Conservation (phyloP, 2,888 invertebrate species). For the Dynastes maya region DNA sequence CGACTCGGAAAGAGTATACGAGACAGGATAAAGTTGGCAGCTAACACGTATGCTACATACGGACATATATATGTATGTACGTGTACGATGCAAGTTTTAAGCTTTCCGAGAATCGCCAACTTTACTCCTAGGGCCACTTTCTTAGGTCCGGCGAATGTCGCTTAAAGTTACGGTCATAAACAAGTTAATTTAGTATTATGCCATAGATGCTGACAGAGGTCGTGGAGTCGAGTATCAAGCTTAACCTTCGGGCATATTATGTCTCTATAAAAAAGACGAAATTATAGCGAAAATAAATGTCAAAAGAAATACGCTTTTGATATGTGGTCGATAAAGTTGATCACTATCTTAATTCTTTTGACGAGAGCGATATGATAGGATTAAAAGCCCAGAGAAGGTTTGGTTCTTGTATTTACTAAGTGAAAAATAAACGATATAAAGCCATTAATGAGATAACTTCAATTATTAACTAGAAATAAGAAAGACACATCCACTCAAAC, state of each 20-base stretch:
- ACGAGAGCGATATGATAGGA: too few relatives aligned
- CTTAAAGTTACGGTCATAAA: constrained; percentile 43
- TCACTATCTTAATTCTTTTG: too few relatives aligned
- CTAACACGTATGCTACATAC: background rate
- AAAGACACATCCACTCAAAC: too few relatives aligned
- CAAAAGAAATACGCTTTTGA: constrained; percentile 41
- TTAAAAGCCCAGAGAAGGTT: too few relatives aligned
- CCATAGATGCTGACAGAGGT: background rate
- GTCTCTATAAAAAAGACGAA: constrained; percentile 43
- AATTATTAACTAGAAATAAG: too few relatives aligned
- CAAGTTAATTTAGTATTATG: constrained; percentile 49
- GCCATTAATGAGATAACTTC: too few relatives aligned
- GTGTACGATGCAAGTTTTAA: constrained; percentile 14
- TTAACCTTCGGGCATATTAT: constrained; percentile 10
- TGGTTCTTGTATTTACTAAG: too few relatives aligned
- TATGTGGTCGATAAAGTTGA: constrained; percentile 22
- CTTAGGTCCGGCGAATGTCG: background rate
- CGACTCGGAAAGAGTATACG: constrained; percentile 12
- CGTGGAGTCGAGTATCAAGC: constrained; percentile 10
- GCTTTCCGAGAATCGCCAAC: constrained; percentile 17
- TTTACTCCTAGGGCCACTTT: constrained; percentile 17
- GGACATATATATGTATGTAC: background rate
- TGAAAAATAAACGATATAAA: too few relatives aligned
- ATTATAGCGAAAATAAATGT: constrained; percentile 48
- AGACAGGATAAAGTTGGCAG: constrained; percentile 28